A percentile compares a stretch with the other conserved stretches of the same genome.
These are phyloP conservation scores for Macrochelys suwanniensis DNA, from an alignment of 2,797 vertebrate species.

Conservation along the genomic window DNA sequence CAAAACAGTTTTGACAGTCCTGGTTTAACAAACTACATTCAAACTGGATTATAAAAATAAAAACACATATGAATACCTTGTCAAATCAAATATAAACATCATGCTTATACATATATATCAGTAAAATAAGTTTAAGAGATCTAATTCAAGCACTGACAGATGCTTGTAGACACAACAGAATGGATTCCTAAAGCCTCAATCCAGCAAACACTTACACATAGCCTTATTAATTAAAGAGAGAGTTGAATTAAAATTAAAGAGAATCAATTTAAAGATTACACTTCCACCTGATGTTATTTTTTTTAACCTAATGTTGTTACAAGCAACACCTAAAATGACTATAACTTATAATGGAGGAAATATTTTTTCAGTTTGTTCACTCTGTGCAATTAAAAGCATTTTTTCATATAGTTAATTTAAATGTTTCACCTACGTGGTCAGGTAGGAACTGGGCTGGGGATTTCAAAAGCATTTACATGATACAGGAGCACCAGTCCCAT, in stretches of 20 bases:
- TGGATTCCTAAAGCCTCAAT: rapidly evolving
- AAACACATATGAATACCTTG: rapidly evolving
- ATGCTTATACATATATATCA: background rate
- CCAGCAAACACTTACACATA: rapidly evolving
- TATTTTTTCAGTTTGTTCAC: background rate
- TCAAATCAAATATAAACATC: background rate
- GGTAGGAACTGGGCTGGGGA: background rate
- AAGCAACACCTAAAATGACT: background rate
- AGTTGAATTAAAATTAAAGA: background rate
- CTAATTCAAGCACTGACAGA: rapidly evolving
- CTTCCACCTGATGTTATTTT: background rate
- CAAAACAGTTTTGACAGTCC: background rate
- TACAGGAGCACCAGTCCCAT: background rate
- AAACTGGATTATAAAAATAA: background rate
- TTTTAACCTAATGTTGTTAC: background rate
- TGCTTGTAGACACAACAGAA: rapidly evolving
- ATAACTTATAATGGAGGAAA: background rate
- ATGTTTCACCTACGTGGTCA: background rate
- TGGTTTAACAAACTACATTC: background rate
- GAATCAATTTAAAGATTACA: background rate
- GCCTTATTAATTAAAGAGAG: background rate
- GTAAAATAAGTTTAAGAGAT: background rate
- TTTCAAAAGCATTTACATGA: background rate
- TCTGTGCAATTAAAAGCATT: background rate
- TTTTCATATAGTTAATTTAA: background rate